Base-by-base conservation (phyloP, 2,888 invertebrate genomes). In the Nasonovia ribisnigri region DNA sequence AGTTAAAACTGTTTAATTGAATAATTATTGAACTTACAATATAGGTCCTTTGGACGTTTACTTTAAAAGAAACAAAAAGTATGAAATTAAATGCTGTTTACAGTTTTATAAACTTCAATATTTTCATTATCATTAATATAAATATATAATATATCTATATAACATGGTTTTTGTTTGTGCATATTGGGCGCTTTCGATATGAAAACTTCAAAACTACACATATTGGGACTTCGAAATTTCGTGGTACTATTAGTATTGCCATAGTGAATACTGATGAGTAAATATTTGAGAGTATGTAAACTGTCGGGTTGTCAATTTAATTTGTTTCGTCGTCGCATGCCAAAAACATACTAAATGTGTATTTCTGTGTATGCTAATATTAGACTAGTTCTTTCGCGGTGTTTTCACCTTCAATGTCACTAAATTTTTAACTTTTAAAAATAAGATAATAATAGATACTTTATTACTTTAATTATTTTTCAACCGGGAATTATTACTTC, bases 351-450 rank as follows among this genome's bases (percentile, higher is more conserved):
- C 60, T 93, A 84, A 93, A 84, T 90, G 54, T 93, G 46, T 90
- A 89, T 89, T 93, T 93, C 42, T 57, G 89, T 43, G 36, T 90
- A 51, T 84, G 84, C 93, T 93, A 93, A 90, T 93, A 93, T 93
- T 93, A 93, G 93, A 93, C 26, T 54, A 88, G 88, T 88, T 67
- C 36, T 67, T 92, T 92, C n/a, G 67, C 24, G 24, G 77, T 88
- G 43, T 51, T 92, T 88, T 92, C 88, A 92, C 92, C 92, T 92
- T 77, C 92, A 92, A 92, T 92, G 92, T 92, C 77, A 92, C 24
- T 54, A 42, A n/a, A 36, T 77, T 84, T 88, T 88, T 77, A 60
- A 13, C n/a, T 51, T 43, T n/a, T 77, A 42, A 88, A 88, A 88
- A 77, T 13, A 43, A 88, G 5, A 92, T 20, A 42, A 77, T 3